These are phyloP conservation scores for Rhinoderma darwinii DNA, from an alignment of 2,113 vertebrate genomes.

Conservation along the genomic window DNA sequence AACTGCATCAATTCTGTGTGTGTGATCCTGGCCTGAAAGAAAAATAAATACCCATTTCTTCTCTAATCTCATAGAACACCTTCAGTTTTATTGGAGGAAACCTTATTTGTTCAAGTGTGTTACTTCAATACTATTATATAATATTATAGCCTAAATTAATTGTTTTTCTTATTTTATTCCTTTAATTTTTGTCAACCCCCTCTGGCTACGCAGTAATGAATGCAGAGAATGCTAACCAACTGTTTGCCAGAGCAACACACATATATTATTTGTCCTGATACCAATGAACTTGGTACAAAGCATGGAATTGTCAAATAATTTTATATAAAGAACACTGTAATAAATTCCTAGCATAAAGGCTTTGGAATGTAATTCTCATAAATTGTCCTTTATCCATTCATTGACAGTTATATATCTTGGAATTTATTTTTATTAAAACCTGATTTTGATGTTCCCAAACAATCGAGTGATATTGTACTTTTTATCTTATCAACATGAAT, in stretches of 20 bases:
- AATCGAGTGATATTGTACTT: neutral
- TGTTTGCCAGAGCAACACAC: neutral
- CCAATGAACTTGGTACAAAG: neutral
- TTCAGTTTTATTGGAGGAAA: neutral
- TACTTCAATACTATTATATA: neutral
- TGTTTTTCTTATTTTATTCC: neutral
- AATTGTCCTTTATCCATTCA: conserved; percentile 8
- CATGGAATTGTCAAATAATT: neutral
- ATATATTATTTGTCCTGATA: neutral
- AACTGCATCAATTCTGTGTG: no score
- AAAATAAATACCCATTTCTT: no score
- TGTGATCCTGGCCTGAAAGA: no score
- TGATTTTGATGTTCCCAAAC: conserved; percentile 26
- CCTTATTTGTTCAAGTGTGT: neutral
- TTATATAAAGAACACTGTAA: conserved; percentile 2
- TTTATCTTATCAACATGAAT: conserved; percentile 17
- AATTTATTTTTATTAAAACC: conserved; percentile 26
- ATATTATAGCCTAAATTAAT: neutral
- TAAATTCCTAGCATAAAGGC: neutral
- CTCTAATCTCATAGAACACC: no score
- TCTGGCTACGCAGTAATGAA: neutral
- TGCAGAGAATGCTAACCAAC: neutral
- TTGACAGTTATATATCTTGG: neutral
- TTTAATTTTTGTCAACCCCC: neutral
- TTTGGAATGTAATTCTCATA: neutral